Percentiles rank a stretch among this genome's conserved stretches.
Evolutionary conservation across 2,888 invertebrate genomes (phyloP).

Genomic region (Metopia argyrocephala): DNA sequence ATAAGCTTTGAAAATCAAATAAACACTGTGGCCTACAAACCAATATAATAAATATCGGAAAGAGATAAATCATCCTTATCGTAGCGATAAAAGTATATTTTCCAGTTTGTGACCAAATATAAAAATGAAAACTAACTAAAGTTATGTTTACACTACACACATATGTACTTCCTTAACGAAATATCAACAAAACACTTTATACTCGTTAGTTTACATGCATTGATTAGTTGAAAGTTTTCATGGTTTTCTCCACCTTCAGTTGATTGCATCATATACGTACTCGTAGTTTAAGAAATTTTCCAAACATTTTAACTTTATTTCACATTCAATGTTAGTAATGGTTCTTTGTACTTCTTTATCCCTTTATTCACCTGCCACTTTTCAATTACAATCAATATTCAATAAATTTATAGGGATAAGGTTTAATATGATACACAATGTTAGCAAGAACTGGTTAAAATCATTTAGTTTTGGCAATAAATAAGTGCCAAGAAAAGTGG

Average conservation of each 20-base stretch:
- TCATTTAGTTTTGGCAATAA: conserved; percentile 15
- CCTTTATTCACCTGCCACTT: neutral
- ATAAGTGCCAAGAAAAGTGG: neutral
- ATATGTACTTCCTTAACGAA: too few species aligned
- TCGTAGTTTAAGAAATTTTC: neutral
- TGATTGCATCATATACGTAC: too few species aligned
- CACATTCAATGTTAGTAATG: neutral
- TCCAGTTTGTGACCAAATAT: too few species aligned
- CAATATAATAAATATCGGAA: neutral
- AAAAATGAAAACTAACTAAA: too few species aligned
- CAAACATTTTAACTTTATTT: conserved; percentile 10
- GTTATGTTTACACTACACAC: too few species aligned
- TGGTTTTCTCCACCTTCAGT: too few species aligned
- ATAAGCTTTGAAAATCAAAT: neutral
- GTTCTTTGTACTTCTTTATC: neutral
- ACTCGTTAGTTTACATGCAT: too few species aligned
- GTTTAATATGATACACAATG: conserved; percentile 21
- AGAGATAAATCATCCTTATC: neutral
- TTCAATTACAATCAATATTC: conserved; percentile 32
- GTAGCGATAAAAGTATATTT: neutral
- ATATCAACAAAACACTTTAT: too few species aligned
- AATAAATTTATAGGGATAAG: conserved; percentile 16
- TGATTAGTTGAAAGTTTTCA: too few species aligned
- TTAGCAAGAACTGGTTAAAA: neutral
- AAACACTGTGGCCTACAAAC: neutral